A percentile compares a stretch with the other conserved stretches of the same genome.
These are phyloP conservation scores for Bellardia bayeri DNA, from an alignment of 2,888 invertebrate species.

Conservation along the genomic window DNA sequence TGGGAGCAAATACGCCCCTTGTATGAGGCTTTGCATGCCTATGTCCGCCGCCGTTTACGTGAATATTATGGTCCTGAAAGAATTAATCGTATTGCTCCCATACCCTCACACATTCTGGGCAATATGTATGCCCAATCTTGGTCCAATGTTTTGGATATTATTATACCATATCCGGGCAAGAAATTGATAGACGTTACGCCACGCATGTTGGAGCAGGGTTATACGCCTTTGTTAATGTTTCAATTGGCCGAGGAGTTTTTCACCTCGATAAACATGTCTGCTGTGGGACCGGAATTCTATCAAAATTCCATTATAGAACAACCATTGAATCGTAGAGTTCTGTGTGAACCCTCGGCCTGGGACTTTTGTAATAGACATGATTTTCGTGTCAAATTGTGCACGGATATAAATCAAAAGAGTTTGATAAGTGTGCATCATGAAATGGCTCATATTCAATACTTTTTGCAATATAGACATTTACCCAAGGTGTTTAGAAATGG, in stretches of 20 bases:
- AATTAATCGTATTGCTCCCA: constrained; percentile 91
- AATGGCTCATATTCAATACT: constrained; percentile 96
- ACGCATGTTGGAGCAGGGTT: constrained; percentile 93
- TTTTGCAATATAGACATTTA: constrained; percentile 91
- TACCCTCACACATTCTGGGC: constrained; percentile 94
- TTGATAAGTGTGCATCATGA: constrained; percentile 95
- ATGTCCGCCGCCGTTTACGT: constrained; percentile 92
- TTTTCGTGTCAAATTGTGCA: constrained; percentile 94
- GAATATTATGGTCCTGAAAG: constrained; percentile 93
- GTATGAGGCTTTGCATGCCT: constrained; percentile 94
- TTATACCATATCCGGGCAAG: constrained; percentile 94
- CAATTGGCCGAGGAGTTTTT: constrained; percentile 96
- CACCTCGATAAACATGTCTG: constrained; percentile 93
- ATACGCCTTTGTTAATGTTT: constrained; percentile 92
- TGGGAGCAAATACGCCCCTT: constrained; percentile 94
- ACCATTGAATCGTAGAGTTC: constrained; percentile 89
- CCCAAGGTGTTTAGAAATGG: constrained; percentile 95
- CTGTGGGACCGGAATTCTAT: constrained; percentile 95
- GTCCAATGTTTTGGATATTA: constrained; percentile 91
- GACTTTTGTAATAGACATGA: constrained; percentile 96
- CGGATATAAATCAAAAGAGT: constrained; percentile 93
- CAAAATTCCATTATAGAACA: constrained; percentile 92
- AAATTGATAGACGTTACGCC: constrained; percentile 92
- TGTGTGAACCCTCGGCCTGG: constrained; percentile 97
- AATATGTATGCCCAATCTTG: constrained; percentile 97